Base-by-base conservation (phyloP, 1,140 invertebrate genomes). In the Apis florea region DNA sequence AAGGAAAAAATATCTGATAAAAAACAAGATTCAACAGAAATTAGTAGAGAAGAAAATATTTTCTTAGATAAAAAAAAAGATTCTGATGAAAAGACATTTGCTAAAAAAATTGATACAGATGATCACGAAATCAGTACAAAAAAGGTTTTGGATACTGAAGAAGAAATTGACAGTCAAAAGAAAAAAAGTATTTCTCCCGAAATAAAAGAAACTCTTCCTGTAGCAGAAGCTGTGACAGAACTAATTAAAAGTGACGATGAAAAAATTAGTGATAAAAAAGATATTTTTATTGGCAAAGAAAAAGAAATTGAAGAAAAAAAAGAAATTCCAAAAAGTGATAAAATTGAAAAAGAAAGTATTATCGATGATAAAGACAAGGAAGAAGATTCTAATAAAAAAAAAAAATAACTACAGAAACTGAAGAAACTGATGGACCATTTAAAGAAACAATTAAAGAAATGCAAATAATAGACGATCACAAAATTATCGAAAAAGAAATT, bases 181-280 rank as follows among this genome's bases (percentile, higher is more conserved):
- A 83, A 47, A 54, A 54, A 58, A 85, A 19, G 61, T 72, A 24
- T 15, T 83, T 31, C 31, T 17, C 11, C 24, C 0, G 26, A 64
- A 1, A n/a, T 72, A 68, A 19, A 53, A 1, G 19, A 40, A 47
- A 19, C 21, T n/a, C 9, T 26, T 1, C 15, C 68, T 13, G 24
- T 72, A 68, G 15, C 49, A 0, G 15, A 59, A 72, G 9, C 2
- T 19, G 11, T 15, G 51, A 24, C 9, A 40, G 21, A 31, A 47
- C 1, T 6, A 13, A 3, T 11, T 47, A 1, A 12, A 40, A 40
- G 2, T 10, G 49, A 5, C 4, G 19, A 72, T 31, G 17, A 2
- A 24, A 3, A 58, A 66, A 31, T 11, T 66, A 58, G 0, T 5
- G 31, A 10, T 12, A 19, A 49, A 31, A 2, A 13, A 53, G 24